A percentile compares a stretch with the other conserved stretches of the same genome.
Evolutionary conservation across 2,888 invertebrate genomes (phyloP).

Genomic region (Tyria jacobaeae): DNA sequence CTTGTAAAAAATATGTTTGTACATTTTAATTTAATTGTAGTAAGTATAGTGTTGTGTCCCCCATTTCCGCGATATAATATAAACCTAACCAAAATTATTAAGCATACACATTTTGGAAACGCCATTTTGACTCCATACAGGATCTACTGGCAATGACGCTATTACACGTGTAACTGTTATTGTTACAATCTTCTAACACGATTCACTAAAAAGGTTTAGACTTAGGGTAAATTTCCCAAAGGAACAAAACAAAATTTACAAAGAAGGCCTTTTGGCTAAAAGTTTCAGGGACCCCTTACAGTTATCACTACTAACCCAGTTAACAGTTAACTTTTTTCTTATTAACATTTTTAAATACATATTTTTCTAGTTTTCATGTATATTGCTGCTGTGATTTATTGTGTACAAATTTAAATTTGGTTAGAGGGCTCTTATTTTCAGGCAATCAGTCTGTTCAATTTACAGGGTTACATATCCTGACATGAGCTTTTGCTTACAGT

Average conservation of each 20-base stretch:
- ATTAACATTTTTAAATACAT: neutral
- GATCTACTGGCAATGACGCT: neutral
- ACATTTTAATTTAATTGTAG: too few relatives aligned
- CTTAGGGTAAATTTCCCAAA: constrained; percentile 44
- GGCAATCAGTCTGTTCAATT: too few relatives aligned
- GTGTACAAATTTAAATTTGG: too few relatives aligned
- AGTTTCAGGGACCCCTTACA: constrained; percentile 9
- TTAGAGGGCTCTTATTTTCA: too few relatives aligned
- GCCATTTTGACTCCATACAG: neutral
- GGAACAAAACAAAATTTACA: constrained; percentile 33
- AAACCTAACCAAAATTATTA: neutral
- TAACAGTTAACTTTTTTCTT: neutral
- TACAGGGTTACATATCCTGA: too few relatives aligned
- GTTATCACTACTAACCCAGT: neutral
- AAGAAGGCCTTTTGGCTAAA: constrained; percentile 30
- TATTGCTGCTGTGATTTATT: too few relatives aligned
- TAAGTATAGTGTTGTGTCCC: neutral
- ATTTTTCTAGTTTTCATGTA: neutral
- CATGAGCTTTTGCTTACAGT: too few relatives aligned
- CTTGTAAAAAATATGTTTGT: too few relatives aligned
- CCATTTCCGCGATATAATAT: neutral
- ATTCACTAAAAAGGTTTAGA: constrained; percentile 26
- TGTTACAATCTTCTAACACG: constrained; percentile 6
- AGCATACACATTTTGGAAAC: neutral
- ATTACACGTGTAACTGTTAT: neutral